Percentiles rank a stretch among this genome's conserved stretches.
phyloP scores from a whole-genome alignment of 2,888 invertebrate species.

The Colostygia pectinataria region DNA sequence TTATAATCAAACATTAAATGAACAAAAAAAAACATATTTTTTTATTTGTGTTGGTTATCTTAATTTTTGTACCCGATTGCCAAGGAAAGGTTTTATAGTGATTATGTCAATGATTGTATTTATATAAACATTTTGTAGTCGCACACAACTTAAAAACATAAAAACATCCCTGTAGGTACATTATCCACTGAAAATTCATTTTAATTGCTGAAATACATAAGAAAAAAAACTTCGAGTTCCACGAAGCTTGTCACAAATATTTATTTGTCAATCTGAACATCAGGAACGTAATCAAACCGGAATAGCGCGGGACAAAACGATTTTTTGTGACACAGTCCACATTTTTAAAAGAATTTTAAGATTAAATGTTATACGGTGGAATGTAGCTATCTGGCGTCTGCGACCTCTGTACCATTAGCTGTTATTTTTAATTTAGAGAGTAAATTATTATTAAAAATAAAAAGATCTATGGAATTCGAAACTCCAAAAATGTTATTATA shows the following conservation, averaged over 20 bases:
- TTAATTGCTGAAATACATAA: constrained; percentile 1
- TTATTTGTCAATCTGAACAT: constrained; percentile 27
- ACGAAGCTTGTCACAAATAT: constrained; percentile 13
- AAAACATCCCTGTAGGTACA: too few relatives aligned
- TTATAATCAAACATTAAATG: too few relatives aligned
- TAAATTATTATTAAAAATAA: neutral
- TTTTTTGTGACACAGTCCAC: constrained; percentile 25
- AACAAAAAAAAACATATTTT: too few relatives aligned
- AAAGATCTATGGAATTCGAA: too few relatives aligned
- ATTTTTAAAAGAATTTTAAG: constrained; percentile 37
- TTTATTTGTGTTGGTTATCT: too few relatives aligned
- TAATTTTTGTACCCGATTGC: too few relatives aligned
- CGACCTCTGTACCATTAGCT: constrained; percentile 8
- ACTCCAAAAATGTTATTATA: neutral
- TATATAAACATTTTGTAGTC: too few relatives aligned
- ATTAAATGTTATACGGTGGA: constrained; percentile 39
- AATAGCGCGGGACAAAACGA: constrained; percentile 36
- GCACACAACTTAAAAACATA: too few relatives aligned
- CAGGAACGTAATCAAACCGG: constrained; percentile 32
- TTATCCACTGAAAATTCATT: constrained; percentile 6
- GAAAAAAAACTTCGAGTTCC: neutral
- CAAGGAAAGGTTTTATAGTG: too few relatives aligned
- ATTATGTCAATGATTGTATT: too few relatives aligned
- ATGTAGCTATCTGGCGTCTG: constrained; percentile 8
- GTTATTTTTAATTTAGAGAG: constrained; percentile 2